A percentile compares a stretch with the other conserved stretches of the same genome.
These are phyloP conservation scores for Genyomyrus donnyi DNA, from an alignment of 2,113 vertebrate species.

Conservation along the genomic window DNA sequence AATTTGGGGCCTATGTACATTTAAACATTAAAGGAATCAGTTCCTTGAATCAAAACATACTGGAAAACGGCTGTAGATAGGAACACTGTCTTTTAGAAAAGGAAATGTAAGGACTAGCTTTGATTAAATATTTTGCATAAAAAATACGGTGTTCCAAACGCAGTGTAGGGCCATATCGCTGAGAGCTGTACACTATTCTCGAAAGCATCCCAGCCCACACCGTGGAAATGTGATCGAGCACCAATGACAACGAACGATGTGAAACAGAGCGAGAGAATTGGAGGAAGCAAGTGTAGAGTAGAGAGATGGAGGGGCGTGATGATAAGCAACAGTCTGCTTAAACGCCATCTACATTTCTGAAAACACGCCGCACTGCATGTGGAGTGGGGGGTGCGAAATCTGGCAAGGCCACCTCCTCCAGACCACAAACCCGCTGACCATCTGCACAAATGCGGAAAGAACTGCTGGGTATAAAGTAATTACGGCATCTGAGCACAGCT, in stretches of 20 bases:
- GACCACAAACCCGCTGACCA: background rate
- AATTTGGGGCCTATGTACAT: background rate
- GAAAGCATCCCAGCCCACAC: background rate
- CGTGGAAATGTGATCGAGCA: background rate
- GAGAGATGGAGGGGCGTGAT: background rate
- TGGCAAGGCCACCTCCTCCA: background rate
- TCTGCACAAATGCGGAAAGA: background rate
- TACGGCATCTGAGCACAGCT: background rate
- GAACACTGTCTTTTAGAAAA: background rate
- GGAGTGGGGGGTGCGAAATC: background rate
- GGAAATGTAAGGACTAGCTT: background rate
- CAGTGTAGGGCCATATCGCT: too few relatives aligned
- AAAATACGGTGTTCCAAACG: background rate
- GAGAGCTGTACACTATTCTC: background rate
- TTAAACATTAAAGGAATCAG: background rate
- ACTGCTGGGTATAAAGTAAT: background rate
- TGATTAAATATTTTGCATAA: background rate
- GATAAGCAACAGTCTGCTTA: background rate
- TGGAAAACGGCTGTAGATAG: background rate
- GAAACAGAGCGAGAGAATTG: background rate
- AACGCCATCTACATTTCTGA: slow-evolving; percentile 1
- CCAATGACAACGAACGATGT: too few relatives aligned
- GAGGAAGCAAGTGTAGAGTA: background rate
- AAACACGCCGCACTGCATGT: background rate
- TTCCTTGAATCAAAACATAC: background rate